Evolutionary conservation across 2,113 vertebrate species (phyloP), one percentile per base, ranked within the genome.

Genomic region (Pedionomus torquatus): DNA sequence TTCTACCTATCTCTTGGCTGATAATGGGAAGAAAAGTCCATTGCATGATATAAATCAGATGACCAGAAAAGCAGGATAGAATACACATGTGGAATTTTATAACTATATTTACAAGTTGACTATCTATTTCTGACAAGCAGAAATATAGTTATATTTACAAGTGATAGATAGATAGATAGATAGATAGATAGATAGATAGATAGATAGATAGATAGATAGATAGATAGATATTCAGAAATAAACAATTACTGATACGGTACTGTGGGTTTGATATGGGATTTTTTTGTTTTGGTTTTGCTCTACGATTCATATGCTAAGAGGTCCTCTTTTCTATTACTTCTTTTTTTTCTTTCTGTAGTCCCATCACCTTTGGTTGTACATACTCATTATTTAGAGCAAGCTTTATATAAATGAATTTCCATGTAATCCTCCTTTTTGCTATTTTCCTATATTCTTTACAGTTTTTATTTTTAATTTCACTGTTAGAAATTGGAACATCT

Each of bases 261-360:
- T 30, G 3, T 23, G 4, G 6, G 8, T 44, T 63, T 80, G 9
- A 5, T 55, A 48, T 10, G 14, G 5, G 6, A 3, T 1, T 26
- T 20, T n/a, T n/a, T 71, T 51, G 3, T 1, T 79, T 66, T 41
- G 8, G 3, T n/a, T 31, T 58, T 4, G 0, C 2, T 51, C 48
- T 63, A 48, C 30, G 43, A 33, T 55, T 78, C 31, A n/a, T 26
- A 21, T 31, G 5, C 10, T 63, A 78, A 87, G 6, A 72, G 3
- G 4, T 41, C 9, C 14, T 68, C 23, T 35, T 41, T 44, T 48
- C 2, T 31, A 52, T 48, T 31, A n/a, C 2, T 20, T 39, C 28
- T 44, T 52, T 77, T 39, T 31, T 31, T 24, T 7, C 10, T 26
- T 72, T 60, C 33, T 60, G 23, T 70, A 39, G 13, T 65, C 17